Base-by-base conservation (phyloP, 2,797 vertebrate species). In the Pseudomugil tenellus region DNA sequence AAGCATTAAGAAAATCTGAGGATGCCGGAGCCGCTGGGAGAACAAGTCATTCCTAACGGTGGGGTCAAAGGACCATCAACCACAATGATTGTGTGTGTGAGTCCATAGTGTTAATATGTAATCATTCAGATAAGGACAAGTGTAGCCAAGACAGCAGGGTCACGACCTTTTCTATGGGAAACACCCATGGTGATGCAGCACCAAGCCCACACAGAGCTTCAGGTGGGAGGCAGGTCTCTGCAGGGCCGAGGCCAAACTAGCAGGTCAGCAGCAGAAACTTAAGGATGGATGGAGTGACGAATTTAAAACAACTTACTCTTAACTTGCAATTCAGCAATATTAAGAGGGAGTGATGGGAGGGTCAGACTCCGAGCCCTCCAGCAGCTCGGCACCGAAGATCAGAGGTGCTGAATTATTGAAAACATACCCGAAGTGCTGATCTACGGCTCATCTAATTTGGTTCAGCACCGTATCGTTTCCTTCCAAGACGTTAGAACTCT, bases 101-200 rank as follows among this genome's bases (percentile, higher is more conserved):
- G 64, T 79, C 60, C 60, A 34, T 39, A 37, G 71, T 80, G 87
- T 91, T 89, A 89, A 88, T 86, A 90, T 87, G 87, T 91, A 89
- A 92, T 92, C 86, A 86, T 76, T 72, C 76, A 81, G 80, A 90
- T 81, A 79, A 91, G 84, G 87, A 91, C 89, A 91, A 83, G 87
- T 91, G 91, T 91, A 85, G 70, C 75, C 67, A 67, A 76, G 87
- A 73, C 70, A 62, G 65, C 2, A 35, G 80, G 91, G 89, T 92
- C 89, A 60, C 8, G 87, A 92, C 91, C 91, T 87, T 85, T 84
- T 59, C 63, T 57, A 71, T 83, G 86, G 70, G 81, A 81, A 84
- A 84, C 83, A 86, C 79, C 69, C 71, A 67, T 4, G 86, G 86
- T 86, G 85, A 91, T 57, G 66, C 84, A 81, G 89, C 90, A 80